phyloP scores from a whole-genome alignment of 1,140 invertebrate genomes.

The Eriocheir sinensis region DNA sequence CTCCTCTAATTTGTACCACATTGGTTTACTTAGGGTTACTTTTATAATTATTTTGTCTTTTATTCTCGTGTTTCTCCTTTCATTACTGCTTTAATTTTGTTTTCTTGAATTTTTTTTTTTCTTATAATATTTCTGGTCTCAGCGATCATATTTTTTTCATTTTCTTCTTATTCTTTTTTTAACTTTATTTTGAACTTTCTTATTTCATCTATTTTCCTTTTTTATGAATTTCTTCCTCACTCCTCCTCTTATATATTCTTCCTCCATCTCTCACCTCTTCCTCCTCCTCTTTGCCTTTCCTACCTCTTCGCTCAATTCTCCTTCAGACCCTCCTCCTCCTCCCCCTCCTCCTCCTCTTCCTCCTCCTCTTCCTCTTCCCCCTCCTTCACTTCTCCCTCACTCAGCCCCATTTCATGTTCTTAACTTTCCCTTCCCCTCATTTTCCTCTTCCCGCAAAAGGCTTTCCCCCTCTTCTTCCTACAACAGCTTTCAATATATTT shows the following conservation, averaged over 20 bases:
- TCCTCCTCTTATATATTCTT: not conserved
- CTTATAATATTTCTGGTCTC: too few relatives aligned
- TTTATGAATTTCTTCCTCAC: not conserved
- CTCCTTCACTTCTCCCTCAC: not conserved
- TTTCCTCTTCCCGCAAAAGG: not conserved
- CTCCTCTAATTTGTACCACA: too few relatives aligned
- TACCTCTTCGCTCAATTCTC: not conserved
- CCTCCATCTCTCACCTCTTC: not conserved
- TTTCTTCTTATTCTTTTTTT: too few relatives aligned
- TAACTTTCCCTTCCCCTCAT: slow-evolving; percentile 15
- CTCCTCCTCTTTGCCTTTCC: not conserved
- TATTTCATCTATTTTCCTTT: too few relatives aligned
- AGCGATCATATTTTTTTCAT: too few relatives aligned
- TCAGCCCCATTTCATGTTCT: not conserved
- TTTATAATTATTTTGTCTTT: too few relatives aligned
- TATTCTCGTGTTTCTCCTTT: too few relatives aligned
- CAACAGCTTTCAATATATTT: slow-evolving; percentile 15
- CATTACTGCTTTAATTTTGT: too few relatives aligned
- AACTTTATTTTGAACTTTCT: too few relatives aligned
- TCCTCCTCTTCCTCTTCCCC: not conserved
- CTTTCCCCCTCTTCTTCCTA: not conserved
- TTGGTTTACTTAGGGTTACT: too few relatives aligned
- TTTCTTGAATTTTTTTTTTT: too few relatives aligned
- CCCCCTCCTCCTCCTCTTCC: not conserved
- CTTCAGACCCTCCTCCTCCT: not conserved